These are phyloP conservation scores for Dione vanillae DNA, from an alignment of 2,888 invertebrate species.

Conservation along the genomic window DNA sequence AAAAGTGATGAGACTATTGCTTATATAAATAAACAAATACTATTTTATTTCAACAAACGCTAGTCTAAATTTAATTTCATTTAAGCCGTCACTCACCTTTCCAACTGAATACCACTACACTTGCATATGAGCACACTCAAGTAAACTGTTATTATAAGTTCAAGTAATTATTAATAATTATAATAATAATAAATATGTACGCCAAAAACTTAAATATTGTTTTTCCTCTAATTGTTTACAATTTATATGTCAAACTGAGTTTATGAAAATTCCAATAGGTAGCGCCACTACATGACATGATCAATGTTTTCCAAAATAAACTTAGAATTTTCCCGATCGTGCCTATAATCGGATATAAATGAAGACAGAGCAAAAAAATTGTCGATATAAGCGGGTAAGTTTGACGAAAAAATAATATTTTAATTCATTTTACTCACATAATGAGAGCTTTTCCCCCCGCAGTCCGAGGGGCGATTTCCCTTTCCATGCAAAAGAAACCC, in stretches of 20 bases:
- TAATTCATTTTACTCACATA: conserved; percentile 55
- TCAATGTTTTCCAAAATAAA: conserved; percentile 82
- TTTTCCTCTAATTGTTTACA: conserved; percentile 12
- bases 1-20: not conserved
- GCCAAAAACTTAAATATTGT: not conserved
- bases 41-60: not conserved
- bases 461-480: conserved; percentile 79
- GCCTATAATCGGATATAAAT: conserved; percentile 54
- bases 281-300: conserved; percentile 71
- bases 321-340: conserved; percentile 71
- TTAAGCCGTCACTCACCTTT: not conserved
- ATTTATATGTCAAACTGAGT: conserved; percentile 65
- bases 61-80: not conserved
- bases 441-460: conserved; percentile 73
- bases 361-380: conserved; percentile 55
- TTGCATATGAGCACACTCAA: not conserved
- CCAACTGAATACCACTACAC: not conserved
- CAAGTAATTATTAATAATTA: conserved; percentile 1
- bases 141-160: not conserved
- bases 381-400: conserved; percentile 65
- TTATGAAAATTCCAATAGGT: conserved; percentile 65
- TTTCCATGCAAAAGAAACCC: conserved; percentile 76
- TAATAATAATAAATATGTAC: not conserved
- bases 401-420: conserved; percentile 50
- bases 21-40: not conserved